Percentiles rank a stretch among this genome's conserved stretches.
Conservation (phyloP, 2,797 vertebrate genomes). For the Danio jaintianensis region DNA sequence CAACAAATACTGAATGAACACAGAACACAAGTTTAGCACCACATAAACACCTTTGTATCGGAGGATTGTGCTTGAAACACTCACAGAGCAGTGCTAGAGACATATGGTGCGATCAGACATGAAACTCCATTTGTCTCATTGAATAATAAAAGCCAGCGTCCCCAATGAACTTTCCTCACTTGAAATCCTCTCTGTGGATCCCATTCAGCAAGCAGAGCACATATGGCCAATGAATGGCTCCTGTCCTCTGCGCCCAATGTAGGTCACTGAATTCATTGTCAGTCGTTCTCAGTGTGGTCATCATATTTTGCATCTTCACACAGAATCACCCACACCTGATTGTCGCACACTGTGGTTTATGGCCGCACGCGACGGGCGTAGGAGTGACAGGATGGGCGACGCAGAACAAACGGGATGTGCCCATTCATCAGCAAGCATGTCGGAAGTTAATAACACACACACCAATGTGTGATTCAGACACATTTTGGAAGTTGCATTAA, state of each 20-base stretch:
- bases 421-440: constrained; percentile 74
- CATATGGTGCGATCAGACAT: constrained; percentile 35
- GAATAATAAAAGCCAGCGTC: constrained; percentile 39
- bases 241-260: constrained; percentile 78
- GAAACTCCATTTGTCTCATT: constrained; percentile 17
- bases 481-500: constrained; percentile 72
- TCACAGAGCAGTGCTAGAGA: constrained; percentile 12
- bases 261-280: constrained; percentile 81
- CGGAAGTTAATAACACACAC: constrained; percentile 77
- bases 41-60: not conserved
- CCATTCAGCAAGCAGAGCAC: constrained; percentile 75
- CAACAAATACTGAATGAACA: constrained; percentile 7
- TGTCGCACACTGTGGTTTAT: constrained; percentile 46
- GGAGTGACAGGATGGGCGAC: constrained; percentile 32
- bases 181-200: constrained; percentile 74
- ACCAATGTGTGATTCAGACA: constrained; percentile 77
- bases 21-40: not conserved
- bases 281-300: constrained; percentile 54
- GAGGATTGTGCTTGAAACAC: constrained; percentile 14
- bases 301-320: constrained; percentile 54
- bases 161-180: constrained; percentile 51
- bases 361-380: constrained; percentile 44
- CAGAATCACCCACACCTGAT: constrained; percentile 72
- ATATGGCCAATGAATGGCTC: constrained; percentile 71
- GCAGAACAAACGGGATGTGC: constrained; percentile 61